Percentiles rank a stretch among this genome's conserved stretches.
phyloP scores from a whole-genome alignment of 2,797 vertebrate species.

The Micropoecilia bifurca region DNA sequence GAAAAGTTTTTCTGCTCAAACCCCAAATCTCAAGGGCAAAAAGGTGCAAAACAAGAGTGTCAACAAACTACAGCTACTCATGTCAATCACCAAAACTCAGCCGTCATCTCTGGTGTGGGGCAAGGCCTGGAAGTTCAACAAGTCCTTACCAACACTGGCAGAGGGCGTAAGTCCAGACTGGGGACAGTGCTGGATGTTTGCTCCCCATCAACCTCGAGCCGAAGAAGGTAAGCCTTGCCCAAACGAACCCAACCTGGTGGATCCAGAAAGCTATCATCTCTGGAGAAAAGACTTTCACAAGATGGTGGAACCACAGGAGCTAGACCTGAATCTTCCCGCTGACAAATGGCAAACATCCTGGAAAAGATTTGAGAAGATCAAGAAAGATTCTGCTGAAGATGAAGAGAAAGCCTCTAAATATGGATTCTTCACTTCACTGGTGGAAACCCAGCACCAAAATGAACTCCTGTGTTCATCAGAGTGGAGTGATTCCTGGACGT shows the following conservation, averaged over 20 bases:
- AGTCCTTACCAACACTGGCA: conserved; percentile 42
- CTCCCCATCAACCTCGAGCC: conserved; percentile 56
- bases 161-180: conserved; percentile 40
- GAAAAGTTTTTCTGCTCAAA: conserved; percentile 14
- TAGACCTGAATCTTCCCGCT: conserved; percentile 23
- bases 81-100: conserved; percentile 52
- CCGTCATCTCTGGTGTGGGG: conserved; percentile 66
- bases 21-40: conserved; percentile 23
- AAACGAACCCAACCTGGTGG: conserved; percentile 37
- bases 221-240: conserved; percentile 57
- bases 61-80: conserved; percentile 41
- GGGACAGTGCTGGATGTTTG: conserved; percentile 73
- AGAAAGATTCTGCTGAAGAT: neutral
- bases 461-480: conserved; percentile 51
- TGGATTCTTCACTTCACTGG: conserved; percentile 30
- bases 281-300: conserved; percentile 50
- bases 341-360: conserved; percentile 70
- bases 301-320: conserved; percentile 26
- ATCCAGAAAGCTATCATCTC: conserved; percentile 31
- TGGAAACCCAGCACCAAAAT: conserved; percentile 47
- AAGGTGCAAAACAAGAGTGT: conserved; percentile 26
- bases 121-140: conserved; percentile 72
- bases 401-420: conserved; percentile 1
- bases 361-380: conserved; percentile 45
- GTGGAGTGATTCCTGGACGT: conserved; percentile 68